Conservation (phyloP, 2,888 invertebrate species). For the Clepsis dumicolana region DNA sequence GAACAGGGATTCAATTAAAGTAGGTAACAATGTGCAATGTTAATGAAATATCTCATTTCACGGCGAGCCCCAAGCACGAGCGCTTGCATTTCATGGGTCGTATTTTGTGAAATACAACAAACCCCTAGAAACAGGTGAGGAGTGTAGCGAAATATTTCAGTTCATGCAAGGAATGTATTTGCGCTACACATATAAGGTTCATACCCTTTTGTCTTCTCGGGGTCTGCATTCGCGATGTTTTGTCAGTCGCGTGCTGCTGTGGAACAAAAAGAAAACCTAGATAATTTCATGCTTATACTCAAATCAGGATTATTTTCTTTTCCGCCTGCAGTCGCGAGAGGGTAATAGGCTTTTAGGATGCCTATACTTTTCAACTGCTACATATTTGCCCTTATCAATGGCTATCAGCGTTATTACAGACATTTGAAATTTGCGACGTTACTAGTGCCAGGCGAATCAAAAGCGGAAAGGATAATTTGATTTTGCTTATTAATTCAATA, state of each 20-base stretch:
- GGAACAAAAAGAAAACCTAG: not conserved
- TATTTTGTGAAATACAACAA: not conserved
- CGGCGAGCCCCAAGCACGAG: not conserved
- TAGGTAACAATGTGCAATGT: conserved; percentile 12
- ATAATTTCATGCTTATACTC: not conserved
- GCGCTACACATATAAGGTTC: not conserved
- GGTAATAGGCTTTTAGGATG: conserved; percentile 21
- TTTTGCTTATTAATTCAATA: not conserved
- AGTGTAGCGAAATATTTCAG: conserved; percentile 12
- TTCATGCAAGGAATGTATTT: conserved; percentile 10
- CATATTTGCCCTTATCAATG: conserved; percentile 39
- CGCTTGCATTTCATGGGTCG: not conserved
- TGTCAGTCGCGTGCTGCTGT: not conserved
- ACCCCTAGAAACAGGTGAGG: conserved; percentile 4
- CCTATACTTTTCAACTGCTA: conserved; percentile 35
- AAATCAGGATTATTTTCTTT: conserved; percentile 11
- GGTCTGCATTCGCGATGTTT: not conserved
- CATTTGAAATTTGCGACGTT: conserved; percentile 51
- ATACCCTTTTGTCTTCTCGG: not conserved
- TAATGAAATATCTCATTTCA: conserved; percentile 3
- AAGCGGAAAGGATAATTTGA: not conserved
- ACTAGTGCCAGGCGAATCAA: conserved; percentile 46
- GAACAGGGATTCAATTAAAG: conserved; percentile 22
- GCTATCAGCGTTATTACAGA: conserved; percentile 32
- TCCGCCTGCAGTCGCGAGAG: conserved; percentile 23